A percentile compares a stretch with the other conserved stretches of the same genome.
phyloP scores from a whole-genome alignment of 2,797 vertebrate species.

The Crypturellus tataupa region DNA sequence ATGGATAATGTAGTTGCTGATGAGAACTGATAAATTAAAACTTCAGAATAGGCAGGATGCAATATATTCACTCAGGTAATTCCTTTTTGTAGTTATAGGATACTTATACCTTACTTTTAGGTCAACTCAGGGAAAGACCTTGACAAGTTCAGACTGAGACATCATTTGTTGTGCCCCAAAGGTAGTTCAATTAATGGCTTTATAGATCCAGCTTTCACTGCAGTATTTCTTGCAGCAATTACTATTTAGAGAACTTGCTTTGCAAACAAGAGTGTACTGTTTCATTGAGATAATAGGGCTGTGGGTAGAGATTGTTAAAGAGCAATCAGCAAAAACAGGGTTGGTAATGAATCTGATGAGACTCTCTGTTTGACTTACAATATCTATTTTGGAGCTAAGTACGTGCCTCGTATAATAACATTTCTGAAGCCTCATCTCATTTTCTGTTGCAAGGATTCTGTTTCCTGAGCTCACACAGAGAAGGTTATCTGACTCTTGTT shows the following conservation, averaged over 20 bases:
- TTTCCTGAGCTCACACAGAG: not conserved
- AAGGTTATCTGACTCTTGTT: not conserved
- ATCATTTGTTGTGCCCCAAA: constrained; percentile 23
- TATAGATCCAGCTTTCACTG: constrained; percentile 46
- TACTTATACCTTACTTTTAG: not conserved
- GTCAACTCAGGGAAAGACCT: not conserved
- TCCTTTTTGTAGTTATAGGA: not conserved
- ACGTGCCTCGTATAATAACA: constrained; percentile 57
- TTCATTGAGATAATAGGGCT: constrained; percentile 72
- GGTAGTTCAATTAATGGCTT: constrained; percentile 42
- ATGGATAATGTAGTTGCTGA: not conserved
- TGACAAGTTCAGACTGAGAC: not conserved
- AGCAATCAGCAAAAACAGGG: constrained; percentile 70
- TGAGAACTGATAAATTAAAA: not conserved
- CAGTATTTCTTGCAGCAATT: constrained; percentile 48
- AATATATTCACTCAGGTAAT: not conserved
- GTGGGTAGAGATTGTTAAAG: constrained; percentile 66
- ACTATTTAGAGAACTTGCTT: constrained; percentile 63
- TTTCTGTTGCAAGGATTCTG: constrained; percentile 30
- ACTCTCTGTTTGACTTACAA: constrained; percentile 69
- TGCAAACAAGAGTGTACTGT: constrained; percentile 68
- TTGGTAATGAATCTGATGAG: constrained; percentile 75
- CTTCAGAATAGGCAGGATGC: not conserved
- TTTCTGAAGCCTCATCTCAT: constrained; percentile 33
- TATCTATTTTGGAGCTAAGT: constrained; percentile 56